phyloP scores from a whole-genome alignment of 2,888 invertebrate genomes.

The Hirtodrosophila trivittata region DNA sequence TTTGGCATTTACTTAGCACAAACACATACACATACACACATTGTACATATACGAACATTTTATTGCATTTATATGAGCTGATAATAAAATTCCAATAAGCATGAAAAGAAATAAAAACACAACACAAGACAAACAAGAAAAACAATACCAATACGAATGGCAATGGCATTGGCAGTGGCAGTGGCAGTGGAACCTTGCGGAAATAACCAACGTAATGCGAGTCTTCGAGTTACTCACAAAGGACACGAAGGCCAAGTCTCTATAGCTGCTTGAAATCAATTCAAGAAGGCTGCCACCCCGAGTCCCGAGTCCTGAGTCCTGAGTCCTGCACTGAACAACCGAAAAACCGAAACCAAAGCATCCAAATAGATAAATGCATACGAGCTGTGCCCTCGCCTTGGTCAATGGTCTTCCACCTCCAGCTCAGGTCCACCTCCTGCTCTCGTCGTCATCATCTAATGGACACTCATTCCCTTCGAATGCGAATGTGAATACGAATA shows the following conservation, averaged over 20 bases:
- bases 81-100: conserved; percentile 79
- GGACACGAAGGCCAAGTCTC: conserved; percentile 30
- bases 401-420: conserved; percentile 12
- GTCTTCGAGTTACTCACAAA: conserved; percentile 36
- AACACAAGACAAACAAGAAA: conserved; percentile 55
- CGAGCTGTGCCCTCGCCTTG: conserved; percentile 17
- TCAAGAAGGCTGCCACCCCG: conserved; percentile 31
- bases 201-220: conserved; percentile 30
- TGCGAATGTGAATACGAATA: conserved; percentile 21
- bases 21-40: conserved; percentile 7
- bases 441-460: conserved; percentile 49
- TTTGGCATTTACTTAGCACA: conserved; percentile 23
- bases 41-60: conserved; percentile 54
- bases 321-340: neutral
- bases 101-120: conserved; percentile 73
- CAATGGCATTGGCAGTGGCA: neutral
- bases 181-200: conserved; percentile 21
- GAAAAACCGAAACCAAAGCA: conserved; percentile 61
- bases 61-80: conserved; percentile 77
- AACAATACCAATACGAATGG: conserved; percentile 20
- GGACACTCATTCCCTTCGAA: conserved; percentile 64
- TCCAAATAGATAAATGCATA: conserved; percentile 72
- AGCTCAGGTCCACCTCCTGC: neutral
- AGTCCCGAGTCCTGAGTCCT: neutral
- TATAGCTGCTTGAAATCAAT: conserved; percentile 57